Percentiles rank a stretch among this genome's conserved stretches.
Evolutionary conservation across 2,888 invertebrate genomes (phyloP).

Genomic region (Charanyca ferruginea): DNA sequence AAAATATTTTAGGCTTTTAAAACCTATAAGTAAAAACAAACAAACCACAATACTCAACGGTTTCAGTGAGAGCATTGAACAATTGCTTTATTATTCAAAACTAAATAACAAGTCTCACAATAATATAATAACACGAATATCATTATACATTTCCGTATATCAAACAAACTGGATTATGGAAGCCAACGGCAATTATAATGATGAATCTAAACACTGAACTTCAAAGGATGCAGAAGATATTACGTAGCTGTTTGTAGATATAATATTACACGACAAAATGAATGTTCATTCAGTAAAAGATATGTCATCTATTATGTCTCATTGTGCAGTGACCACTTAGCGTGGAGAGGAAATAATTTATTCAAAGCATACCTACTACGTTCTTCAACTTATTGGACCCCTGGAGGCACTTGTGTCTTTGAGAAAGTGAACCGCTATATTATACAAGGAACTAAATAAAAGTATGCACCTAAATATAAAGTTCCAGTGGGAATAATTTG

Average conservation of each 20-base stretch:
- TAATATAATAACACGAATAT: conserved; percentile 58
- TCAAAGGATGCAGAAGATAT: conserved; percentile 73
- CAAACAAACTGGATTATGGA: conserved; percentile 56
- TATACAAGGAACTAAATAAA: conserved; percentile 21
- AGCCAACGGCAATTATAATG: conserved; percentile 73
- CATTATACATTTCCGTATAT: conserved; percentile 60
- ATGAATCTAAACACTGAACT: conserved; percentile 72
- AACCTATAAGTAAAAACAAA: conserved; percentile 43
- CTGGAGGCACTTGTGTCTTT: conserved; percentile 38
- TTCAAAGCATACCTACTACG: conserved; percentile 76
- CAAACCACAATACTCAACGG: conserved; percentile 26
- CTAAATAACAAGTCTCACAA: conserved; percentile 44
- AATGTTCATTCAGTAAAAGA: conserved; percentile 81
- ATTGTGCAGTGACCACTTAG: conserved; percentile 86
- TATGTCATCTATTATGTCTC: conserved; percentile 85
- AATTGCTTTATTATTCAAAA: conserved; percentile 48
- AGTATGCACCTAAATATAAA: conserved; percentile 12
- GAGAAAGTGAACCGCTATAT: conserved; percentile 26
- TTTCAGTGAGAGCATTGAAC: conserved; percentile 37
- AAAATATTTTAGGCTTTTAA: conserved; percentile 20
- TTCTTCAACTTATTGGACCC: conserved; percentile 59
- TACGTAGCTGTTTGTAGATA: conserved; percentile 66
- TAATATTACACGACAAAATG: conserved; percentile 75
- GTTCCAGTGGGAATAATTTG: conserved; percentile 7
- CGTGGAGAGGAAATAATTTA: conserved; percentile 87